phyloP scores from a whole-genome alignment of 2,888 invertebrate genomes.

The Scaptomyza tumidula region DNA sequence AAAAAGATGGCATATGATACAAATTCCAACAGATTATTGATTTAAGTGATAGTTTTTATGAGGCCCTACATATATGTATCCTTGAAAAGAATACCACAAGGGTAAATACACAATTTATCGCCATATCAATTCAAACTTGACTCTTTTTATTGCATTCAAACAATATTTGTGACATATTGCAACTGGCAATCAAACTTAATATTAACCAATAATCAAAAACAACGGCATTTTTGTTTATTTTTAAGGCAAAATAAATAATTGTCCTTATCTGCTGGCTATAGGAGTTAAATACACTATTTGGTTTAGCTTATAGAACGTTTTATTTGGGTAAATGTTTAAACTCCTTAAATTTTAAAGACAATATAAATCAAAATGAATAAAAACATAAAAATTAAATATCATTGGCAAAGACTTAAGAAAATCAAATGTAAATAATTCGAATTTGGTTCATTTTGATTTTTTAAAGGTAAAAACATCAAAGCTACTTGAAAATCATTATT shows the following conservation, averaged over 20 bases:
- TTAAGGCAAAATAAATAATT: background rate
- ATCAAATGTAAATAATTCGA: no score
- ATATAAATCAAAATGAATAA: no score
- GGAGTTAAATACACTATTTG: no score
- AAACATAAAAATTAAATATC: no score
- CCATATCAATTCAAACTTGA: constrained; percentile 22
- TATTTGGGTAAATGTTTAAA: no score
- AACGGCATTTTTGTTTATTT: background rate
- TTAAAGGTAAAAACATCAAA: no score
- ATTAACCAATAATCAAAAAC: background rate
- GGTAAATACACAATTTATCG: constrained; percentile 26
- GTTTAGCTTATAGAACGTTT: no score
- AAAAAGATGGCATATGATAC: constrained; percentile 13
- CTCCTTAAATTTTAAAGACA: no score
- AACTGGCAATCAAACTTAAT: background rate
- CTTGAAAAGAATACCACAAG: constrained; percentile 20
- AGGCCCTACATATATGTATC: constrained; percentile 1
- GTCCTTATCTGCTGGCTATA: constrained; percentile 3
- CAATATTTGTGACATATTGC: constrained; percentile 8
- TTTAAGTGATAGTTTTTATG: constrained; percentile 53
- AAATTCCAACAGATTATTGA: constrained; percentile 50
- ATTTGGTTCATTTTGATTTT: no score
- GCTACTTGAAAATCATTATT: no score
- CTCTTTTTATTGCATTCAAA: constrained; percentile 2
- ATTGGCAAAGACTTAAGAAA: no score